Evolutionary conservation across 2,888 invertebrate genomes (phyloP).

Genomic region (Pocota personata): DNA sequence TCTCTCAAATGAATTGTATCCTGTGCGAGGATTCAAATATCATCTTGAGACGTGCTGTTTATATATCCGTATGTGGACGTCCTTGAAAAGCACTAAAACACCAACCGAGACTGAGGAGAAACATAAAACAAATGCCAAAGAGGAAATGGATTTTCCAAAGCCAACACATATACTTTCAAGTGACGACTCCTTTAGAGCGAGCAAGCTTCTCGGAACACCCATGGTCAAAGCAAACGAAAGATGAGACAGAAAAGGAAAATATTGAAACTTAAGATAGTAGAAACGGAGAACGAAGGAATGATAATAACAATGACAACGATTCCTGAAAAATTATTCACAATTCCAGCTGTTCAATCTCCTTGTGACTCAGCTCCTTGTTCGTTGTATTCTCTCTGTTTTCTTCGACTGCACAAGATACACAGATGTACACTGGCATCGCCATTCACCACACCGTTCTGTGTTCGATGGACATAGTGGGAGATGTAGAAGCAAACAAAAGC

Average conservation of each 20-base stretch:
- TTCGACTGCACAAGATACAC: constrained; percentile 8
- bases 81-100: constrained; percentile 71
- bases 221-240: constrained; percentile 9
- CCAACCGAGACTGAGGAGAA: constrained; percentile 66
- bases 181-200: background rate
- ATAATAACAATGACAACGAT: constrained; percentile 11
- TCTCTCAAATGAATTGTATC: constrained; percentile 73
- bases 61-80: constrained; percentile 56
- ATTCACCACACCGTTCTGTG: background rate
- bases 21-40: constrained; percentile 71
- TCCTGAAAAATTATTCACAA: constrained; percentile 57
- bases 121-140: constrained; percentile 70
- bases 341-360: constrained; percentile 66
- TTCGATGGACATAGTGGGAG: background rate
- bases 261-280: constrained; percentile 56
- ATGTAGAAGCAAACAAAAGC: background rate
- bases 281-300: constrained; percentile 1
- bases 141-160: constrained; percentile 71
- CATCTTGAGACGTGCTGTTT: constrained; percentile 73
- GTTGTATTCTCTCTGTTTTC: background rate
- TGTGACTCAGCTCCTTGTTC: background rate
- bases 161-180: background rate
- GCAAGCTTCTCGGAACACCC: background rate
- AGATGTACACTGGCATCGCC: background rate
- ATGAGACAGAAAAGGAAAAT: constrained; percentile 31